Conservation (phyloP, 2,113 vertebrate species). For the Colossoma macropomum region DNA sequence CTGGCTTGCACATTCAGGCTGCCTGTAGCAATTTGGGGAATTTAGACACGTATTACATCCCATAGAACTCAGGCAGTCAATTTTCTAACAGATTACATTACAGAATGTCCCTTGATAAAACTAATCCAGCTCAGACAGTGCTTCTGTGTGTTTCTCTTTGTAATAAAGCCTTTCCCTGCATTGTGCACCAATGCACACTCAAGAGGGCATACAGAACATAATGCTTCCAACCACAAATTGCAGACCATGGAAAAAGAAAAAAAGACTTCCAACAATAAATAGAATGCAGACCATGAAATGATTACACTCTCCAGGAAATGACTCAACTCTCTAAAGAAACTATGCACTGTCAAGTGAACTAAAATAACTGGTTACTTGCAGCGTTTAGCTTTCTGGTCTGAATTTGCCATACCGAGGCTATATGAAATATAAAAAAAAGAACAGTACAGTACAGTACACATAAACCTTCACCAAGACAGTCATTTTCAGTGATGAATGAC, state of each 20-base stretch:
- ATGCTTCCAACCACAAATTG: neutral
- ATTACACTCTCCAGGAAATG: neutral
- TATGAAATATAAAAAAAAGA: neutral
- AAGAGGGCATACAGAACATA: neutral
- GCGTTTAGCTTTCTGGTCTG: neutral
- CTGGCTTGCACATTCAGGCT: too few relatives aligned
- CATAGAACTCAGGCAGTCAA: too few relatives aligned
- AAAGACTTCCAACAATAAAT: neutral
- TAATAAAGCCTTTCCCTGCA: neutral
- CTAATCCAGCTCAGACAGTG: neutral
- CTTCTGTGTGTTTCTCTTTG: neutral
- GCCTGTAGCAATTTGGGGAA: too few relatives aligned
- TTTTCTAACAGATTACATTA: too few relatives aligned
- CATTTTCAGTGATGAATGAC: too few relatives aligned
- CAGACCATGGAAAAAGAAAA: neutral
- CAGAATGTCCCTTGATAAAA: neutral
- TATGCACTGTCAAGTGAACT: neutral
- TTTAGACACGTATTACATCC: too few relatives aligned
- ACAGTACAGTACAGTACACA: neutral
- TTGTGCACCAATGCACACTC: neutral
- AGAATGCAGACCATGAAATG: neutral
- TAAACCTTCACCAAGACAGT: neutral
- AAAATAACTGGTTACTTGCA: neutral
- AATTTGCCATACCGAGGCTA: neutral
- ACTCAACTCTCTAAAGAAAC: neutral